phyloP scores from a whole-genome alignment of 2,113 vertebrate genomes.

The Neodontobutis hainanensis region DNA sequence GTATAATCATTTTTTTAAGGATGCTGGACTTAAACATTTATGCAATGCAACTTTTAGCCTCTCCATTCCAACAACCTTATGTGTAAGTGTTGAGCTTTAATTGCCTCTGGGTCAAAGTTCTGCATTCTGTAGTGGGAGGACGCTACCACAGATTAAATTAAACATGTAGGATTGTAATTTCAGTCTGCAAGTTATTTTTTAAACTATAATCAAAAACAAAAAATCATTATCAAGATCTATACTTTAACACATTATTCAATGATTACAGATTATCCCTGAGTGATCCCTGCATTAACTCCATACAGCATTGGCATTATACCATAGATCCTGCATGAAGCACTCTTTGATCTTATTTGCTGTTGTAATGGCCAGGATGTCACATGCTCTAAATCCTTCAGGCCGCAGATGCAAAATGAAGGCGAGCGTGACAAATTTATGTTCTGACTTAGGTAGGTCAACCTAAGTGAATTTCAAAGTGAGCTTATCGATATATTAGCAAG shows the following conservation, averaged over 20 bases:
- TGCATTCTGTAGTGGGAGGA: too few species aligned
- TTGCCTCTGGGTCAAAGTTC: too few species aligned
- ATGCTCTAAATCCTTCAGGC: constrained; percentile 28
- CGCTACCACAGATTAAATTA: too few species aligned
- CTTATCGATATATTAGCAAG: constrained; percentile 36
- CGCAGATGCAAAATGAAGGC: constrained; percentile 20
- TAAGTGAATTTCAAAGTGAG: constrained; percentile 41
- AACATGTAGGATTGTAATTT: too few species aligned
- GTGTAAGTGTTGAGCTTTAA: too few species aligned
- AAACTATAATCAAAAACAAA: too few species aligned
- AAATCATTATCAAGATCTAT: background rate
- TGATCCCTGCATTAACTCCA: constrained; percentile 12
- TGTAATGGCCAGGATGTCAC: constrained; percentile 6
- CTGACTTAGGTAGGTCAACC: constrained; percentile 26
- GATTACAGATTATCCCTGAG: constrained; percentile 13
- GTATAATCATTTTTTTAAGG: too few species aligned
- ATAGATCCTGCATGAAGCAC: background rate
- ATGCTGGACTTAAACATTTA: too few species aligned
- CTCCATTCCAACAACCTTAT: too few species aligned
- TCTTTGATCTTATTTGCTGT: constrained; percentile 30
- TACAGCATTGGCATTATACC: constrained; percentile 31
- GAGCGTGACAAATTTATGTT: constrained; percentile 34
- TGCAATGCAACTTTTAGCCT: too few species aligned
- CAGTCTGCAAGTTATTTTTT: too few species aligned
- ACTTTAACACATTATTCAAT: constrained; percentile 5